These are phyloP conservation scores for Chaenodraco wilsoni DNA, from an alignment of 2,797 vertebrate genomes.

Conservation along the genomic window DNA sequence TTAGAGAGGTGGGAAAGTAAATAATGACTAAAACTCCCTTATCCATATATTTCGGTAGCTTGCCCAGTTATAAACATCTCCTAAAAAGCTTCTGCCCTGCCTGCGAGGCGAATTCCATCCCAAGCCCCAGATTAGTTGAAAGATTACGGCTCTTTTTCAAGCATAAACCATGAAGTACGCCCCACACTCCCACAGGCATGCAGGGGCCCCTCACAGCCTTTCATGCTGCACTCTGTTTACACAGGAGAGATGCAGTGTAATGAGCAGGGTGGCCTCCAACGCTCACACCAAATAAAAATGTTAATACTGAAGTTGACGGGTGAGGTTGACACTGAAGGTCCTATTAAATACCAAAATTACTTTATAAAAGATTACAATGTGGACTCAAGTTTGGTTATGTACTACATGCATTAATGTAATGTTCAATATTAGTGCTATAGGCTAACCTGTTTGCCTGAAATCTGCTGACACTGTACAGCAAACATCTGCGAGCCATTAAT, in stretches of 20 bases:
- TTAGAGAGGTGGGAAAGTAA: conserved; percentile 5
- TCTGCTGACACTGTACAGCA: conserved; percentile 25
- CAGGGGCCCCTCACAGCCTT: conserved; percentile 69
- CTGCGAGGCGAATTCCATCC: conserved; percentile 72
- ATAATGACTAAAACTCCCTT: conserved; percentile 1
- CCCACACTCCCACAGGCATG: conserved; percentile 75
- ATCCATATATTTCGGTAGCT: conserved; percentile 17
- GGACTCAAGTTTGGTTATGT: conserved; percentile 9
- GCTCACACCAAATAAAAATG: conserved; percentile 58
- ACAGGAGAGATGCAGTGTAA: conserved; percentile 59
- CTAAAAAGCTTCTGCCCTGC: conserved; percentile 22
- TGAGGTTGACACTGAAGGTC: conserved; percentile 23
- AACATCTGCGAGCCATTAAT: conserved; percentile 23
- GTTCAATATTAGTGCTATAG: not conserved
- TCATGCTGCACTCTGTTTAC: conserved; percentile 76
- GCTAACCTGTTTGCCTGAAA: conserved; percentile 22
- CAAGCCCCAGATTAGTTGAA: conserved; percentile 73
- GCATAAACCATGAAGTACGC: conserved; percentile 74
- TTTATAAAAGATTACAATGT: conserved; percentile 9
- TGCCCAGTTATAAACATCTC: conserved; percentile 18
- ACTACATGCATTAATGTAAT: conserved; percentile 9
- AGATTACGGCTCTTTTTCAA: conserved; percentile 76
- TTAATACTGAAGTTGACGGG: conserved; percentile 33
- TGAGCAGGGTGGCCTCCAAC: conserved; percentile 54
- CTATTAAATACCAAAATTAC: conserved; percentile 26